Percentiles rank a stretch among this genome's conserved stretches.
Evolutionary conservation across 2,888 invertebrate genomes (phyloP).

Genomic region (Leptarthrus brevirostris): DNA sequence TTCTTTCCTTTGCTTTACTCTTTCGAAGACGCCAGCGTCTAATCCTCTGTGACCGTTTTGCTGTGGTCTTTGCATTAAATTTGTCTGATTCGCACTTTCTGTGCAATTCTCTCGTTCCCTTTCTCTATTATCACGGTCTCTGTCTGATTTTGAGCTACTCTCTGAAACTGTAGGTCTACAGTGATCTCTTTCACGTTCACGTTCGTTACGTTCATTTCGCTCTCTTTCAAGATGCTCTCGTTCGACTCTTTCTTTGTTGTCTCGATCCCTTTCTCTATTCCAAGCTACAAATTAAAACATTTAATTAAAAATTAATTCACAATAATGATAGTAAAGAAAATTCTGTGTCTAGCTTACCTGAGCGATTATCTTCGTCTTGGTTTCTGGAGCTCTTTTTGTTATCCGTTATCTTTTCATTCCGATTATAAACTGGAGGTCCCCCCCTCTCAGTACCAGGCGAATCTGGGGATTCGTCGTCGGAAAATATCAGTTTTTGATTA

Average conservation of each 20-base stretch:
- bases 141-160: constrained; percentile 32
- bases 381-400: constrained; percentile 50
- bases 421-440: constrained; percentile 14
- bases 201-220: constrained; percentile 56
- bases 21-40: constrained; percentile 82
- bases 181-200: constrained; percentile 63
- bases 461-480: constrained; percentile 82
- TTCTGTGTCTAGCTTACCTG: constrained; percentile 51
- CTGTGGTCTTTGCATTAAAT: constrained; percentile 58
- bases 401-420: constrained; percentile 32
- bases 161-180: not conserved
- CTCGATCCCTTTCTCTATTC: constrained; percentile 40
- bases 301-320: too few species aligned
- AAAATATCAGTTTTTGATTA: constrained; percentile 93
- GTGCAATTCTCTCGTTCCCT: constrained; percentile 57
- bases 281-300: constrained; percentile 19
- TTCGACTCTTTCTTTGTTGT: constrained; percentile 51
- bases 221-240: constrained; percentile 56
- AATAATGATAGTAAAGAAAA: too few species aligned
- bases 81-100: constrained; percentile 58
- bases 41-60: constrained; percentile 69
- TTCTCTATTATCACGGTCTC: constrained; percentile 56
- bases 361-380: constrained; percentile 56
- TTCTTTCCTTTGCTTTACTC: constrained; percentile 86
- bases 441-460: constrained; percentile 54